These are phyloP conservation scores for Andricus curvator DNA, from an alignment of 2,888 invertebrate genomes.

Conservation along the genomic window DNA sequence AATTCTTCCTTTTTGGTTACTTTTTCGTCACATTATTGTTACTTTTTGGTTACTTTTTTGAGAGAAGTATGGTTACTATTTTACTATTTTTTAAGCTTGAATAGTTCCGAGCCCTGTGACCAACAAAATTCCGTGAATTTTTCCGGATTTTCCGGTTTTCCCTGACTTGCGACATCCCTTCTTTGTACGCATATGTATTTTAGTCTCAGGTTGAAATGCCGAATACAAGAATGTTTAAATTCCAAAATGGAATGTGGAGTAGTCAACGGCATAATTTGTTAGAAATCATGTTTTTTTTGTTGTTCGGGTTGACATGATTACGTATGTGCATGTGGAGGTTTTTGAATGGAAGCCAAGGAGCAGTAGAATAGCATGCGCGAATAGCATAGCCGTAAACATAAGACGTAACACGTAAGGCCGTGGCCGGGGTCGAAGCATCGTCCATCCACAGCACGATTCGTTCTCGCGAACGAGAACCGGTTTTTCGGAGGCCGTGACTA, in stretches of 20 bases:
- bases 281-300: background rate
- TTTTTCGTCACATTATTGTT: too few species aligned
- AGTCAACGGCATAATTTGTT: background rate
- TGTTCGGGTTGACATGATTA: background rate
- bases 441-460: constrained; percentile 51
- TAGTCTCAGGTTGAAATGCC: background rate
- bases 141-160: too few species aligned
- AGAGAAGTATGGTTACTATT: too few species aligned
- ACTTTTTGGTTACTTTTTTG: too few species aligned
- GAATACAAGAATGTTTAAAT: background rate
- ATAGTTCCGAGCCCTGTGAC: too few species aligned
- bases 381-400: background rate
- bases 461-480: constrained; percentile 56
- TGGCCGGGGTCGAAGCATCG: background rate
- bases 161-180: too few species aligned
- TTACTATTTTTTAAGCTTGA: too few species aligned
- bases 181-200: too few species aligned
- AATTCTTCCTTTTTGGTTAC: too few species aligned
- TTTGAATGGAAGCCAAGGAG: constrained; percentile 34
- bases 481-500: constrained; percentile 55
- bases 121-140: too few species aligned
- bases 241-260: background rate
- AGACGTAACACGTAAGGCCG: background rate
- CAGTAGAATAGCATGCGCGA: background rate
- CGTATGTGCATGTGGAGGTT: background rate